phyloP scores from a whole-genome alignment of 2,113 vertebrate species.

The Tenrec ecaudatus region DNA sequence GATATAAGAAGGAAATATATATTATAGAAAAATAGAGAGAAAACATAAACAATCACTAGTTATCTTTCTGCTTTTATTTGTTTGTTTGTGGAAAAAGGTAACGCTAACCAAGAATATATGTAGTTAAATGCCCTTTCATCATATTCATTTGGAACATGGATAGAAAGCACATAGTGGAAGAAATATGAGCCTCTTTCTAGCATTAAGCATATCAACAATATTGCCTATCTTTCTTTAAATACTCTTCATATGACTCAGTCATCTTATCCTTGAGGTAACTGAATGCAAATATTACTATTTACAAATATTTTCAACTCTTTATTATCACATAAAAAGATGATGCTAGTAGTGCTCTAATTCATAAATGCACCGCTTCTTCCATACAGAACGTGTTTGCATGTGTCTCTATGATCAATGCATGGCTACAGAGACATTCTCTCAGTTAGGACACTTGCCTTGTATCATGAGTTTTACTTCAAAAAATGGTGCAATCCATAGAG shows the following conservation, averaged over 20 bases:
- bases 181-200: neutral
- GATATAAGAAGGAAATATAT: slow-evolving; percentile 27
- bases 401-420: too few species aligned
- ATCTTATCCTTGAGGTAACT: too few species aligned
- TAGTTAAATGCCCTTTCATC: neutral
- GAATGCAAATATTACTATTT: neutral
- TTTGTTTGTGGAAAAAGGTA: neutral
- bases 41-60: neutral
- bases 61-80: neutral
- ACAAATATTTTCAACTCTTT: neutral
- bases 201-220: neutral
- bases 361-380: too few species aligned
- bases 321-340: neutral
- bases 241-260: too few species aligned
- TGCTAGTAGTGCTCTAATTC: too few species aligned
- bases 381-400: too few species aligned
- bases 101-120: neutral
- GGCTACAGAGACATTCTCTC: too few species aligned
- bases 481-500: too few species aligned
- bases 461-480: too few species aligned
- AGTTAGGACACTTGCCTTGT: too few species aligned
- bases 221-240: too few species aligned
- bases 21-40: neutral
- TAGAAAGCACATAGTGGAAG: neutral
- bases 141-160: neutral